These are phyloP conservation scores for Chionodraco myersi DNA, from an alignment of 2,113 vertebrate genomes.

Conservation along the genomic window DNA sequence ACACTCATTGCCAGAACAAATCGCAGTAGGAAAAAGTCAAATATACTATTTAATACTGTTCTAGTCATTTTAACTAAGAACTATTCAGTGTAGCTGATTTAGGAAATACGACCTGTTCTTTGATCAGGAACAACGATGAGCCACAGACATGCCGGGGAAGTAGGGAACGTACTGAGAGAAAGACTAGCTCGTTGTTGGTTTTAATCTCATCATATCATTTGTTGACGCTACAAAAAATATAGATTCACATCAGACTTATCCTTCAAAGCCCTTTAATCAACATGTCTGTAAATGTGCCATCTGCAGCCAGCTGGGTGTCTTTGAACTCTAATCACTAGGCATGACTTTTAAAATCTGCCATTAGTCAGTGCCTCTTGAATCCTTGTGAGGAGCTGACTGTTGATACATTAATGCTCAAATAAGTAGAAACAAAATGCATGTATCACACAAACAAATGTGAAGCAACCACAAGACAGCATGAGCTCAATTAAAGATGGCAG, in stretches of 20 bases:
- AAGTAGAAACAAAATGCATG: neutral
- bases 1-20: neutral
- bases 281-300: constrained; percentile 36
- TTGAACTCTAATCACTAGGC: constrained; percentile 42
- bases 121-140: neutral
- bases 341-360: constrained; percentile 36
- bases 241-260: constrained; percentile 3
- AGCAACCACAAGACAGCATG: constrained; percentile 10
- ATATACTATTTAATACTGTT: neutral
- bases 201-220: neutral
- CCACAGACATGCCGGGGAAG: neutral
- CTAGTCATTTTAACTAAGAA: neutral
- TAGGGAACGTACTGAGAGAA: neutral
- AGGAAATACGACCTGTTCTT: neutral
- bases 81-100: neutral
- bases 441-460: constrained; percentile 16
- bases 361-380: constrained; percentile 29
- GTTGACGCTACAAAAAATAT: neutral
- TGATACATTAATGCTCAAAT: constrained; percentile 6
- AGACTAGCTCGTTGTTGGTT: neutral
- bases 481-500: constrained; percentile 47
- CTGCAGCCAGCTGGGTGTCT: constrained; percentile 29
- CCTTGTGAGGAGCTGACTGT: constrained; percentile 20
- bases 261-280: constrained; percentile 33
- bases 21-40: neutral